phyloP scores from a whole-genome alignment of 2,797 vertebrate genomes.

The Pseudochromis fuscus region DNA sequence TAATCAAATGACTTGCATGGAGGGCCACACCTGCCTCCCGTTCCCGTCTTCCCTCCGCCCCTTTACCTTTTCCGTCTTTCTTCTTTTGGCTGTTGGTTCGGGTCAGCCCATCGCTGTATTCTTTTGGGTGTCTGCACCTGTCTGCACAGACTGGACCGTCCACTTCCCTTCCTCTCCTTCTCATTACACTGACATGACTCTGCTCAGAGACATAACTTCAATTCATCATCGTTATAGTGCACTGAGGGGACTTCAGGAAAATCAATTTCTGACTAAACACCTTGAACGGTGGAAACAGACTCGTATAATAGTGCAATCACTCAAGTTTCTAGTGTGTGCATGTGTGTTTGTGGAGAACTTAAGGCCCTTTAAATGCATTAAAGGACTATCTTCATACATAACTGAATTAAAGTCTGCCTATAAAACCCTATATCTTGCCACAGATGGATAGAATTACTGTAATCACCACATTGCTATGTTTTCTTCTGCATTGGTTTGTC shows the following conservation, averaged over 20 bases:
- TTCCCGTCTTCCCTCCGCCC: conserved; percentile 9
- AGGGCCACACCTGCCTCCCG: conserved; percentile 70
- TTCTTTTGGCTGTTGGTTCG: conserved; percentile 37
- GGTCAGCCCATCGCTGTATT: conserved; percentile 36
- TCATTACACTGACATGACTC: conserved; percentile 11
- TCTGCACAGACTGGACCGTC: conserved; percentile 27
- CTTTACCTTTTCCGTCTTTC: conserved; percentile 37
- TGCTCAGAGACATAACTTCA: neutral
- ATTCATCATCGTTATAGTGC: conserved; percentile 7
- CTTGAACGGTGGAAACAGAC: conserved; percentile 23
- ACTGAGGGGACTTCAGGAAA: conserved; percentile 28
- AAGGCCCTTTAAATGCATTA: conserved; percentile 34
- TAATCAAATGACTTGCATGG: conserved; percentile 85
- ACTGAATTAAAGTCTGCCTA: neutral
- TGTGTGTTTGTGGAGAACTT: neutral
- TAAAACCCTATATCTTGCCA: too few species aligned
- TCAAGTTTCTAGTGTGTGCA: conserved; percentile 31
- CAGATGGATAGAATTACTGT: too few species aligned
- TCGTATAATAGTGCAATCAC: neutral
- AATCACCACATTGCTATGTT: too few species aligned
- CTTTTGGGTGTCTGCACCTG: conserved; percentile 21
- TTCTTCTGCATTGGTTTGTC: too few species aligned
- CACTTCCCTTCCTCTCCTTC: neutral
- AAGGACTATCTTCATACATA: neutral
- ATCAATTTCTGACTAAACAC: conserved; percentile 12